Base-by-base conservation (phyloP, 2,888 invertebrate species). In the Smittia aterrima region DNA sequence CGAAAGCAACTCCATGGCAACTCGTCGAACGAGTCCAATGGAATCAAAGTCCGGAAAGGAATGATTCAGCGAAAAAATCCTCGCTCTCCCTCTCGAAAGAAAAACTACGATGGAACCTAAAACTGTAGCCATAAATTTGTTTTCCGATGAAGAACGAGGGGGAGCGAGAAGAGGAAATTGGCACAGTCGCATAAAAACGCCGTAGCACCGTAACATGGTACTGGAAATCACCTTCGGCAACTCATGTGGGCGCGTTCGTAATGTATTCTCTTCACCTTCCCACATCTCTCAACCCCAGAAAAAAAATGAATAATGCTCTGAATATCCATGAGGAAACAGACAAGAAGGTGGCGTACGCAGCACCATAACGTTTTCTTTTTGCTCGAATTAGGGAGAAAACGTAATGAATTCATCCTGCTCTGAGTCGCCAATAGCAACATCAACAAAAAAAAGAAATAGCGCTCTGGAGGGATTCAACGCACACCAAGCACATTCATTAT, bases 171-270 rank as follows among this genome's bases (percentile, higher is more conserved):
- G 38, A n/a, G 47, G 11, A 47, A 47, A 47, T 47, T 47, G 47
- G 47, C 32, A 66, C 20, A 66, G 66, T 66, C 68, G 47, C 47
- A 47, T 47, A 47, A 47, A 68, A 41, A 20, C 2, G 11, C 11
- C 47, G 47, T 47, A 47, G 7, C 47, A 2, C 67, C 68, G 68
- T 68, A 70, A 54, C 54, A 70, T 70, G 70, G 70, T 54, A 70
- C 70, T 70, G 70, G 32, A 70, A 68, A 70, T 70, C 70, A 70
- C 70, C 70, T 70, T 70, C 54, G 18, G 58, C 20, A 13, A 20
- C 70, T n/a, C 25, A 70, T 53, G 54, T 70, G 70, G 70, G 70
- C 25, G 20, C 58, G 24, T 47, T 47, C 47, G 16, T 47, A 47
- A 47, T 47, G 47, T 47, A n/a, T 47, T 47, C 47, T 47, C 47